Percentiles rank a stretch among this genome's conserved stretches.
These are phyloP conservation scores for Helicoverpa assulta DNA, from an alignment of 2,888 invertebrate species.

Conservation along the genomic window DNA sequence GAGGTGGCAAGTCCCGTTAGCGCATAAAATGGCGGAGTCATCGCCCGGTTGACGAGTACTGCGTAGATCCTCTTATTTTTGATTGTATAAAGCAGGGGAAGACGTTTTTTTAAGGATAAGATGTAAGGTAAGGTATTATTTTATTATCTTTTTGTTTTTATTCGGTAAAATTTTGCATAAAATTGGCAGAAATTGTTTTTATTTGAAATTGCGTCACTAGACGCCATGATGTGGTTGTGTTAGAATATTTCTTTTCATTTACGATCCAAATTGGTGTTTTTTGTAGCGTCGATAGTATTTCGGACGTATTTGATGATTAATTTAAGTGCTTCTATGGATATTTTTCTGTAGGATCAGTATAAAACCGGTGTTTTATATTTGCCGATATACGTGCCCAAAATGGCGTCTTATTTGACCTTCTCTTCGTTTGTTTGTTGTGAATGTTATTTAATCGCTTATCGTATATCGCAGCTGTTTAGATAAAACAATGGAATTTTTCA, in stretches of 20 bases:
- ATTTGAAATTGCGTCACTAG: conserved; percentile 57
- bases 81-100: conserved; percentile 62
- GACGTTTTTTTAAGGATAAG: conserved; percentile 67
- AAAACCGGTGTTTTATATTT: conserved; percentile 52
- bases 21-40: conserved; percentile 80
- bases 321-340: conserved; percentile 9
- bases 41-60: conserved; percentile 80
- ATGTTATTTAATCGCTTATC: conserved; percentile 53
- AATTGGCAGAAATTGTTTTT: conserved; percentile 30
- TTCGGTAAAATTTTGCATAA: conserved; percentile 38
- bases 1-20: conserved; percentile 72
- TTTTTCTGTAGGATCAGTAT: conserved; percentile 28
- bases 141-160: conserved; percentile 55
- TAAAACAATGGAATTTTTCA: conserved; percentile 23
- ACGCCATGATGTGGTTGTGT: conserved; percentile 63
- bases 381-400: conserved; percentile 51
- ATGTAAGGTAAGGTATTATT: conserved; percentile 76
- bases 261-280: not conserved
- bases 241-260: conserved; percentile 16
- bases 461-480: conserved; percentile 35
- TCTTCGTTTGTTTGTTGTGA: conserved; percentile 55
- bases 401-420: conserved; percentile 63
- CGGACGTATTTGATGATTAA: conserved; percentile 8
- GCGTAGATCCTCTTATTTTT: conserved; percentile 70
- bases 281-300: conserved; percentile 5